These are phyloP conservation scores for Oscheius myriophilus DNA, from an alignment of 2,888 invertebrate species.

Conservation along the genomic window DNA sequence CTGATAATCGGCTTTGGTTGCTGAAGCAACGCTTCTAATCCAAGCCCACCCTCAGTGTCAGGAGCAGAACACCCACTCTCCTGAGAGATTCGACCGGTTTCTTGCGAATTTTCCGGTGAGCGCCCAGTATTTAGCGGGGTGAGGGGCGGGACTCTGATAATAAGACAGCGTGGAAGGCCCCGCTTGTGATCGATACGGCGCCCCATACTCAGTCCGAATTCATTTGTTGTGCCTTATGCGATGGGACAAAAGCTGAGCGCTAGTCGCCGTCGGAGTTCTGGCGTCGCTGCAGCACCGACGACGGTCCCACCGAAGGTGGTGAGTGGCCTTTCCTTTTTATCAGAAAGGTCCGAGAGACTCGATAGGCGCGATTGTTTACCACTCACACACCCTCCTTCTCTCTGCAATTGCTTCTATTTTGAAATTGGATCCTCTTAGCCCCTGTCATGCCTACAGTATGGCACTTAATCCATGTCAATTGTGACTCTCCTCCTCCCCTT, in stretches of 20 bases:
- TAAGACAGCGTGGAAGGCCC: constrained; percentile 32
- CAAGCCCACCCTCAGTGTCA: too few relatives aligned
- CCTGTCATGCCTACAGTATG: constrained; percentile 17
- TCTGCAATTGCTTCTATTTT: constrained; percentile 3
- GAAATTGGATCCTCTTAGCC: constrained; percentile 7
- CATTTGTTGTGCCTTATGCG: constrained; percentile 36
- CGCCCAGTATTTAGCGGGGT: constrained; percentile 30
- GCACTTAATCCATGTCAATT: neutral
- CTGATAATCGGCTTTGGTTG: too few relatives aligned
- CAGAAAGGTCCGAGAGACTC: too few relatives aligned
- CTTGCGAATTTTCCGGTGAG: constrained; percentile 20
- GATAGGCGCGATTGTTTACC: too few relatives aligned
- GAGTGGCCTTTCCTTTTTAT: too few relatives aligned
- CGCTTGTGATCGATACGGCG: constrained; percentile 31
- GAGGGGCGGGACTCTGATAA: constrained; percentile 31
- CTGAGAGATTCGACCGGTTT: constrained; percentile 16
- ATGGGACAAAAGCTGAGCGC: constrained; percentile 54
- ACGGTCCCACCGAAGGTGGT: constrained; percentile 34
- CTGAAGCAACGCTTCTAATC: too few relatives aligned
- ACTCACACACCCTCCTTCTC: too few relatives aligned
- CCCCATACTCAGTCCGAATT: constrained; percentile 30
- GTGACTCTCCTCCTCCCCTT: neutral
- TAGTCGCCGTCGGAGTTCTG: constrained; percentile 42
- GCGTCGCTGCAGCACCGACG: constrained; percentile 35
- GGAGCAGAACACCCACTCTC: too few relatives aligned